These are phyloP conservation scores for Gymnodraco acuticeps DNA, from an alignment of 2,797 vertebrate species.

Conservation along the genomic window DNA sequence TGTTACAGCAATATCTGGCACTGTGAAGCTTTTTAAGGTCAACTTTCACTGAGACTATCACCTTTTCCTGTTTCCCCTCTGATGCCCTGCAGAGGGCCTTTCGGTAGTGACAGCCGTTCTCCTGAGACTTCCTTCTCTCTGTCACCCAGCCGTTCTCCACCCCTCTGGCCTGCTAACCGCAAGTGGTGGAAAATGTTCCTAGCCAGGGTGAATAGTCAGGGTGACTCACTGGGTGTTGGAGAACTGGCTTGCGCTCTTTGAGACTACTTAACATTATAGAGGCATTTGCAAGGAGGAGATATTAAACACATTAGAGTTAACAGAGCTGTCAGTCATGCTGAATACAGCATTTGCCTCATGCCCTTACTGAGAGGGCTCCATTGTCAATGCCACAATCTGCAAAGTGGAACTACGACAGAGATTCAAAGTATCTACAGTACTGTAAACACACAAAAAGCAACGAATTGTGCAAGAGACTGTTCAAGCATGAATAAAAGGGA, in stretches of 20 bases:
- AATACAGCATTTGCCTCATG: conserved; percentile 36
- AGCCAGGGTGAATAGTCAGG: no score
- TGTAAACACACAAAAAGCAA: conserved; percentile 22
- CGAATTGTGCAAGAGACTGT: conserved; percentile 14
- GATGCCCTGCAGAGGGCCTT: conserved; percentile 62
- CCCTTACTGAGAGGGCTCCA: conserved; percentile 23
- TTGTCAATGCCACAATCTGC: conserved; percentile 42
- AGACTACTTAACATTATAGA: conserved; percentile 75
- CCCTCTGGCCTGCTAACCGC: conserved; percentile 52
- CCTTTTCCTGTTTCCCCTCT: conserved; percentile 54
- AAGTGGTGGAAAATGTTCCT: conserved; percentile 15
- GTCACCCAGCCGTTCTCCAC: conserved; percentile 46
- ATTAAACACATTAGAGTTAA: conserved; percentile 80
- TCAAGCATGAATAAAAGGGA: conserved; percentile 19
- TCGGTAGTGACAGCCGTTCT: conserved; percentile 60
- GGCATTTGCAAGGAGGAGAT: conserved; percentile 58
- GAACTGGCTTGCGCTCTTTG: conserved; percentile 43
- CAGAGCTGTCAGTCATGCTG: conserved; percentile 76
- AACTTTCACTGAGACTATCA: conserved; percentile 55
- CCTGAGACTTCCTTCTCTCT: conserved; percentile 57
- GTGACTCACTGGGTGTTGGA: conserved; percentile 64
- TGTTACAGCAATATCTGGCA: conserved; percentile 66
- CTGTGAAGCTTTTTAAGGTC: conserved; percentile 75
- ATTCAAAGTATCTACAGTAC: conserved; percentile 37
- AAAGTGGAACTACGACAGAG: conserved; percentile 30